Evolutionary conservation across 2,888 invertebrate genomes (phyloP), one percentile per base, ranked within the genome.

Genomic region (Oligia fasciuncula): DNA sequence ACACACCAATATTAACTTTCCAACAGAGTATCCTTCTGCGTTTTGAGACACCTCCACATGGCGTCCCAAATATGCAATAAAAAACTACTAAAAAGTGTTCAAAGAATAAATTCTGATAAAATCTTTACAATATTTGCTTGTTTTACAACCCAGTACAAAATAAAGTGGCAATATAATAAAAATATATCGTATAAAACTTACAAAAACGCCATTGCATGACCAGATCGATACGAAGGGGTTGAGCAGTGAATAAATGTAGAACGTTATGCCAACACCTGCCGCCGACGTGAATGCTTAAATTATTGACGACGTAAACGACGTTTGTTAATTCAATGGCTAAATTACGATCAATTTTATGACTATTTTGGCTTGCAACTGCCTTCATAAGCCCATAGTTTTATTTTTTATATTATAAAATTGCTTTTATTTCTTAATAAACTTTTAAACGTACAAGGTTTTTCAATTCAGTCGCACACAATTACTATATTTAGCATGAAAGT

Each of bases 281-380:
- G 67, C 46, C 57, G 57, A 78, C 79, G 60, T 76, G 62, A 75
- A 80, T 78, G 79, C 60, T 79, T 77, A 79, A 70, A 84, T 76
- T 82, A 82, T 80, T 83, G 77, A 82, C 78, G 77, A 81, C 67
- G 77, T 82, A 80, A 86, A 82, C 78, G 79, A 75, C 83, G 46
- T 85, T 78, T 77, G 70, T 87, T 78, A 77, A 82, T 87, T 80
- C 82, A 86, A 82, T 82, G 54, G 75, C 75, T 85, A 81, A 81
- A 88, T 88, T 88, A 79, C 77, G 60, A 67, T 63, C 46, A 69
- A 74, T 76, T 77, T 85, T 83, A 73, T 62, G 70, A 73, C 76
- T 54, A 72, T 80, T 79, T 83, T 73, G 70, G 68, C 69, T 70
- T 69, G 60, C 79, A 84, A 81, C 77, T 72, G 77, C 68, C 81